Conservation (phyloP, 2,797 vertebrate species). For the Cirrhinus molitorella region DNA sequence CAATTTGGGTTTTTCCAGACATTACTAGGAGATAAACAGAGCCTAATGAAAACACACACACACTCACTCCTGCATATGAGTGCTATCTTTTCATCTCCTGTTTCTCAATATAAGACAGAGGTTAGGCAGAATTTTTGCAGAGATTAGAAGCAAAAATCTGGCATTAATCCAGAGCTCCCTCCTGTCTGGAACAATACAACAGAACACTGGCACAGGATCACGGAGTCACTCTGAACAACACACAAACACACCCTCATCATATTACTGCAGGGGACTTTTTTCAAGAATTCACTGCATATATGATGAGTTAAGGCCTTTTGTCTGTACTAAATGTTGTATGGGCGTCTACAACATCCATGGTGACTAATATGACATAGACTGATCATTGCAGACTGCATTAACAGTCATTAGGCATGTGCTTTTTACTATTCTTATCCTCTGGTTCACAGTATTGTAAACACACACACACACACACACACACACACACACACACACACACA, state of each 20-base stretch:
- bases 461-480: not conserved
- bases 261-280: slow-evolving; percentile 20
- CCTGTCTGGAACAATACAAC: slow-evolving; percentile 67
- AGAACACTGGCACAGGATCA: slow-evolving; percentile 63
- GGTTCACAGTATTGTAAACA: not conserved
- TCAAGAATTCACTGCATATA: not conserved
- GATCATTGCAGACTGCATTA: not conserved
- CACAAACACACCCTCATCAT: slow-evolving; percentile 23
- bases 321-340: not conserved
- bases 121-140: slow-evolving; percentile 41
- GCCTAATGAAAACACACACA: not conserved
- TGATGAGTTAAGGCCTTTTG: not conserved
- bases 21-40: slow-evolving; percentile 5
- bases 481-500: slow-evolving; percentile 12
- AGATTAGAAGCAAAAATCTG: slow-evolving; percentile 66
- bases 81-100: slow-evolving; percentile 28
- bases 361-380: slow-evolving; percentile 1
- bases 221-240: slow-evolving; percentile 36
- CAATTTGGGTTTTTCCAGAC: slow-evolving; percentile 10
- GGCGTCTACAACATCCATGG: not conserved
- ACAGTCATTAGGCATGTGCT: not conserved
- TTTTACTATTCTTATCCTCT: slow-evolving; percentile 15
- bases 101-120: slow-evolving; percentile 52
- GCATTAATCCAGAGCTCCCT: slow-evolving; percentile 63
- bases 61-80: slow-evolving; percentile 26